phyloP scores from a whole-genome alignment of 2,888 invertebrate species.

The Plebejus argus region DNA sequence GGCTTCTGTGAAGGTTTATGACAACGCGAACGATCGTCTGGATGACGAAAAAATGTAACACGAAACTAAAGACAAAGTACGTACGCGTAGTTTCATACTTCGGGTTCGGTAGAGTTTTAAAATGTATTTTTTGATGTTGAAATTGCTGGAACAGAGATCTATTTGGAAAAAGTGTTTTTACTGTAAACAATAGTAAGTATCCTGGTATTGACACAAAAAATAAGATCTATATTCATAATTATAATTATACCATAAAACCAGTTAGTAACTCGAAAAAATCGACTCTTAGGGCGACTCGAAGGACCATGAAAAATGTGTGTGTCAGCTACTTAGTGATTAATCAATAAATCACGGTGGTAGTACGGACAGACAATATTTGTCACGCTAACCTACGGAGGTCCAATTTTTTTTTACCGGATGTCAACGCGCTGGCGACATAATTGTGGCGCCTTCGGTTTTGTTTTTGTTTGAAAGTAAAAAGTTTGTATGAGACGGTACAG shows the following conservation, averaged over 20 bases:
- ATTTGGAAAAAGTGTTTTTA: neutral
- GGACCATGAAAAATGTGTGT: conserved; percentile 43
- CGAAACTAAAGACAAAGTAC: conserved; percentile 29
- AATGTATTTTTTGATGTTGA: neutral
- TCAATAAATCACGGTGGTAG: conserved; percentile 67
- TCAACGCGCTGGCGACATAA: conserved; percentile 66
- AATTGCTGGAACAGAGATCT: too few relatives aligned
- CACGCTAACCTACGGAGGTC: conserved; percentile 60
- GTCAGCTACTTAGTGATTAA: conserved; percentile 45
- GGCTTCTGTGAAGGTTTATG: conserved; percentile 59
- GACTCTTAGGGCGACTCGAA: neutral
- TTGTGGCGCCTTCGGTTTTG: conserved; percentile 62
- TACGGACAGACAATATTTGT: conserved; percentile 55
- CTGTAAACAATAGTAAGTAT: too few relatives aligned
- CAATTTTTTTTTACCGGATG: conserved; percentile 66
- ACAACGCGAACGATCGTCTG: conserved; percentile 44
- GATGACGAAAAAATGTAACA: conserved; percentile 36
- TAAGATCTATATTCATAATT: too few relatives aligned
- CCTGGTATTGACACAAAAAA: too few relatives aligned
- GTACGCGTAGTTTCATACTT: neutral
- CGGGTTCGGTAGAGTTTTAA: neutral
- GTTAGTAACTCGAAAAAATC: neutral
- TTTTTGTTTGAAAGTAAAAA: conserved; percentile 44
- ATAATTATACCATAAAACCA: neutral
- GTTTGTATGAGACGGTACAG: neutral